phyloP scores from a whole-genome alignment of 1,140 invertebrate genomes.

The Aphis gossypii region DNA sequence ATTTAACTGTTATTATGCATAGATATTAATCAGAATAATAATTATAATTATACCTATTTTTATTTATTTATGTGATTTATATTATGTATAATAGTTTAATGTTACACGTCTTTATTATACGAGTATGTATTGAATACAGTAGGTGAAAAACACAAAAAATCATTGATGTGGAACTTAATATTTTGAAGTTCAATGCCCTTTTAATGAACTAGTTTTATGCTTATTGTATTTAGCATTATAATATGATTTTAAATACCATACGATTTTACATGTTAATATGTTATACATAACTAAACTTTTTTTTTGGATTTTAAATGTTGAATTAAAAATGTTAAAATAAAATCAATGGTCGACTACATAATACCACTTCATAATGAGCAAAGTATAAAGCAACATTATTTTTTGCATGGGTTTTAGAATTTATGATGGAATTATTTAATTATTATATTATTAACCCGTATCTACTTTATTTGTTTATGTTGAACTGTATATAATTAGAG shows the following conservation, averaged over 20 bases:
- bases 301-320: background rate
- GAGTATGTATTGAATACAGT: background rate
- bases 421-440: background rate
- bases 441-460: no score
- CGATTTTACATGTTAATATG: background rate
- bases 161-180: conserved; percentile 25
- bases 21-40: conserved; percentile 6
- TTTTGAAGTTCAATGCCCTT: conserved; percentile 29
- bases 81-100: background rate
- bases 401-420: background rate
- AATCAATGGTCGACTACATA: background rate
- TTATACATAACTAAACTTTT: background rate
- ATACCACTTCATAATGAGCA: background rate
- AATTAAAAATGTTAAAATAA: background rate
- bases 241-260: background rate
- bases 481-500: background rate
- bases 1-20: background rate
- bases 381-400: background rate
- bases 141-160: background rate
- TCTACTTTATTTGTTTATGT: background rate
- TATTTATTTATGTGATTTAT: background rate
- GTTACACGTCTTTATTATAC: background rate
- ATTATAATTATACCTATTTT: background rate
- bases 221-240: background rate
- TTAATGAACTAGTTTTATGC: background rate